These are phyloP conservation scores for Miniopterus natalensis DNA, from an alignment of 2,113 vertebrate species.

Conservation along the genomic window DNA sequence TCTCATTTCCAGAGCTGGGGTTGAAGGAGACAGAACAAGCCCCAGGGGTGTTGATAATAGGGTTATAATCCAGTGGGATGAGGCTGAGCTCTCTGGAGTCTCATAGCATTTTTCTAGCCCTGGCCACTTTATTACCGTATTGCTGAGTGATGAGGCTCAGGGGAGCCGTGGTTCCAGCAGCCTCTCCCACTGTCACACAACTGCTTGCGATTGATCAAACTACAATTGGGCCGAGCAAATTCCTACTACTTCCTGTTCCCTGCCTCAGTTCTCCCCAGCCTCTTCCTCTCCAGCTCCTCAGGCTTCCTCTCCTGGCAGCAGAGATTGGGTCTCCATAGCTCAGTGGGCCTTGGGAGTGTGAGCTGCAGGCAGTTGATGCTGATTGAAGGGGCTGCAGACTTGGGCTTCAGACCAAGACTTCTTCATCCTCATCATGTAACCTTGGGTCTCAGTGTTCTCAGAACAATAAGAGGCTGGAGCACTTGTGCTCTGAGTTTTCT, in stretches of 20 bases:
- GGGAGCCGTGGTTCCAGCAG: conserved; percentile 65
- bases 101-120: conserved; percentile 59
- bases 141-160: conserved; percentile 63
- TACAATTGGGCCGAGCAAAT: conserved; percentile 28
- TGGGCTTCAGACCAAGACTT: background rate
- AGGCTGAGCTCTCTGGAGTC: conserved; percentile 33
- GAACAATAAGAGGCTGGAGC: background rate
- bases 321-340: background rate
- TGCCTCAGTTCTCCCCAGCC: background rate
- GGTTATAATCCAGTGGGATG: conserved; percentile 73
- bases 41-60: conserved; percentile 72
- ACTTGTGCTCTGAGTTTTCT: background rate
- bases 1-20: background rate
- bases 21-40: conserved; percentile 66
- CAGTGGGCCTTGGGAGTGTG: background rate
- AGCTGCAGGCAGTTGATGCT: background rate
- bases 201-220: conserved; percentile 54
- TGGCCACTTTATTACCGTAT: conserved; percentile 57
- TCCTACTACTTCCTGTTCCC: background rate
- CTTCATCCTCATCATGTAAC: background rate
- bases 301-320: background rate
- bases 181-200: rapidly evolving
- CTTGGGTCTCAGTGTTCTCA: background rate
- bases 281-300: background rate
- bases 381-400: background rate